Evolutionary conservation across 2,797 vertebrate species (phyloP).

Genomic region (Otolemur crassicaudatus): DNA sequence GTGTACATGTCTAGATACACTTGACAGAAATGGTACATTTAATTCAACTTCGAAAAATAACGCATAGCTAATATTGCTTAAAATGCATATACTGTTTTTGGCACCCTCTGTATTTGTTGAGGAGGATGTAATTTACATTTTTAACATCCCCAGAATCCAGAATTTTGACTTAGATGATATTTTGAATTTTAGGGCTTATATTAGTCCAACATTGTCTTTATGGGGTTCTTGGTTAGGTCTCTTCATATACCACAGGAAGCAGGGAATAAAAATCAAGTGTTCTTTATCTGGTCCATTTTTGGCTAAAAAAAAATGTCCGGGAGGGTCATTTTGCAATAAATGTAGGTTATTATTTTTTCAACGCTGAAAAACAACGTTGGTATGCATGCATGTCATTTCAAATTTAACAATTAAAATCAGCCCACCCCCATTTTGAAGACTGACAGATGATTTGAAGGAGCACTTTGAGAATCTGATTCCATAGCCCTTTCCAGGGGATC

Average conservation of each 20-base stretch:
- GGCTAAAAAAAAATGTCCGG: neutral
- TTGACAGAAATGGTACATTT: too few relatives aligned
- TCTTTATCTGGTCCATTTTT: constrained; percentile 23
- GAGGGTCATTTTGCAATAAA: constrained; percentile 58
- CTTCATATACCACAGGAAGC: constrained; percentile 44
- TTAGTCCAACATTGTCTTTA: neutral
- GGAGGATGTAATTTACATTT: constrained; percentile 6
- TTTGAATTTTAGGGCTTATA: constrained; percentile 38
- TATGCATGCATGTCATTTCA: neutral
- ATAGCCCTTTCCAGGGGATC: neutral
- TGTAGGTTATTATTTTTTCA: constrained; percentile 25
- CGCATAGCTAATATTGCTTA: too few relatives aligned
- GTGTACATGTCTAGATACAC: too few relatives aligned
- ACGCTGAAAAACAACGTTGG: constrained; percentile 12
- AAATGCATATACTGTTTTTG: too few relatives aligned
- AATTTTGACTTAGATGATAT: constrained; percentile 22
- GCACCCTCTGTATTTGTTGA: neutral
- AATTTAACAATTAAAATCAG: neutral
- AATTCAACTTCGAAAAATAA: too few relatives aligned
- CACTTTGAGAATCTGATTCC: neutral
- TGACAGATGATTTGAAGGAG: neutral
- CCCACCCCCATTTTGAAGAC: neutral
- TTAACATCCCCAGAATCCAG: neutral
- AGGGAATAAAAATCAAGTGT: constrained; percentile 44
- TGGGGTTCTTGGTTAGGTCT: neutral